Evolutionary conservation across 2,888 invertebrate genomes (phyloP).

Genomic region (Copidosoma aretas): DNA sequence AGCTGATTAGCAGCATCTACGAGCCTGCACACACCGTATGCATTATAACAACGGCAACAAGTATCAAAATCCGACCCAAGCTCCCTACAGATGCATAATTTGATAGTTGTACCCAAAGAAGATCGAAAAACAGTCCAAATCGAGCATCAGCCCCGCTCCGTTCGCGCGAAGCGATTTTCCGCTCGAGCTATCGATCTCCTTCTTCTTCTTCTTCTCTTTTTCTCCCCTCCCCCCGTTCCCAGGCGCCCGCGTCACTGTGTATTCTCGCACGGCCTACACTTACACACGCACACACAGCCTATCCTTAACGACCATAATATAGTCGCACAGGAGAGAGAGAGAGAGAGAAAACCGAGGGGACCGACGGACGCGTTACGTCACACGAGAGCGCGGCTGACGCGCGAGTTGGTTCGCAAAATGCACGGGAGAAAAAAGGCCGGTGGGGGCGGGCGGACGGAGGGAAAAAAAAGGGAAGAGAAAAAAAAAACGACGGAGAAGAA

Average conservation of each 20-base stretch:
- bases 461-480: neutral
- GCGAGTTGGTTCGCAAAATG: slow-evolving; percentile 10
- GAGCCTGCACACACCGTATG: too few species aligned
- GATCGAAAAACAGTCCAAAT: too few species aligned
- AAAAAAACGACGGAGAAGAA: neutral
- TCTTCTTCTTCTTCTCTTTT: neutral
- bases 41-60: too few species aligned
- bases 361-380: slow-evolving; percentile 22
- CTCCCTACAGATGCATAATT: too few species aligned
- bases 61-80: too few species aligned
- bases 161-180: slow-evolving; percentile 20
- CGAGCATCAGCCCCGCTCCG: neutral
- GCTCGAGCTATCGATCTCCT: slow-evolving; percentile 26
- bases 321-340: neutral
- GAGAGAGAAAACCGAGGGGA: neutral
- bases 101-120: too few species aligned
- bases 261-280: slow-evolving; percentile 8
- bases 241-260: slow-evolving; percentile 14
- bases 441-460: neutral
- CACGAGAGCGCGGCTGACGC: slow-evolving; percentile 19
- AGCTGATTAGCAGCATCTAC: too few species aligned
- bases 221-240: neutral
- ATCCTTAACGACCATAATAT: slow-evolving; percentile 26
- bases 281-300: slow-evolving; percentile 13
- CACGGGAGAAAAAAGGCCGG: neutral